These are phyloP conservation scores for Tenthredo livida DNA, from an alignment of 2,888 invertebrate species.

Conservation along the genomic window DNA sequence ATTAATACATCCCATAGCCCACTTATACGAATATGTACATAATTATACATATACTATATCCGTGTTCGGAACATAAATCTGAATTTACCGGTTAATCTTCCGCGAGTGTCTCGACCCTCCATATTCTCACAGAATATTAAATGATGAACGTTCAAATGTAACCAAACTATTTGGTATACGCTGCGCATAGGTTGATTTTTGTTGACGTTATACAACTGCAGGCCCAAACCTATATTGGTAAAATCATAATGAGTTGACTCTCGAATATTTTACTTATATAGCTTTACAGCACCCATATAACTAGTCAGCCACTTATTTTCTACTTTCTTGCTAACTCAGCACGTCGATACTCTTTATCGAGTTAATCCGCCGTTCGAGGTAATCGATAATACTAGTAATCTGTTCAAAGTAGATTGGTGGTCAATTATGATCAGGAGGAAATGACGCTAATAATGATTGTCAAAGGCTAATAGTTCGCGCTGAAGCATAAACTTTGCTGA, in stretches of 20 bases:
- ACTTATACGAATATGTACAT: not conserved
- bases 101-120: conserved; percentile 2
- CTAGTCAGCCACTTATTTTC: conserved; percentile 6
- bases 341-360: conserved; percentile 71
- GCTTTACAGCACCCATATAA: not conserved
- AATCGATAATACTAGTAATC: conserved; percentile 77
- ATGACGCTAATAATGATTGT: conserved; percentile 77
- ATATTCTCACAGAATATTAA: conserved; percentile 20
- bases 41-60: not conserved
- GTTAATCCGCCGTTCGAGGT: conserved; percentile 76
- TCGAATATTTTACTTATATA: not conserved
- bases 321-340: conserved; percentile 36
- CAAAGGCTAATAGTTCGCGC: conserved; percentile 63
- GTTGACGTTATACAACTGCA: not conserved
- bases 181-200: not conserved
- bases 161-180: not conserved
- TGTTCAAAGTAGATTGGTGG: conserved; percentile 71
- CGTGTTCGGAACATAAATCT: conserved; percentile 28
- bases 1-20: not conserved
- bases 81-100: conserved; percentile 17
- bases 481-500: not conserved
- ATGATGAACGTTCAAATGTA: conserved; percentile 4
- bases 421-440: conserved; percentile 67
- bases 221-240: not conserved
- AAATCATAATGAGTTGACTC: not conserved